These are phyloP conservation scores for Manduca sexta DNA, from an alignment of 1,140 invertebrate genomes.

Conservation along the genomic window DNA sequence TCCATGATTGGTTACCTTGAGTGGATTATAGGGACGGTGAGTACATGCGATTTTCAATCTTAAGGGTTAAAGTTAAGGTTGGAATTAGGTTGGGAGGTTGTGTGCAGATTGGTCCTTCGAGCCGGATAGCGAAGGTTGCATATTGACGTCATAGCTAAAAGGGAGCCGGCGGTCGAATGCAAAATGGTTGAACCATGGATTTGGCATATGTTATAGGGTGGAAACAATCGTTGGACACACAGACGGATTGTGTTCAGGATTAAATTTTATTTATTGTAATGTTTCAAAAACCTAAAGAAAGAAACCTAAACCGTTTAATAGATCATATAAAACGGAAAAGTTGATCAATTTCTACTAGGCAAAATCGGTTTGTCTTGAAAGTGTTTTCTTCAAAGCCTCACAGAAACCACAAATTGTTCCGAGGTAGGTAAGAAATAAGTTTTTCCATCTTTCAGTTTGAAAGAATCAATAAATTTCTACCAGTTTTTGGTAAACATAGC, in stretches of 20 bases:
- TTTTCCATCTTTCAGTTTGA: no score
- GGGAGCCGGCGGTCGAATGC: slow-evolving; percentile 65
- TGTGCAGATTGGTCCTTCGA: slow-evolving; percentile 23
- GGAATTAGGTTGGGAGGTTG: slow-evolving; percentile 4
- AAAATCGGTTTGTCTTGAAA: no score
- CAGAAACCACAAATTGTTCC: no score
- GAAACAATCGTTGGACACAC: slow-evolving; percentile 50
- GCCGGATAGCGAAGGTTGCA: slow-evolving; percentile 28
- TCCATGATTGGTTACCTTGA: slow-evolving; percentile 13
- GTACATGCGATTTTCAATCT: slow-evolving; percentile 3
- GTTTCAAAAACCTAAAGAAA: background rate
- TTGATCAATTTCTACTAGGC: no score
- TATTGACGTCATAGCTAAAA: slow-evolving; percentile 65
- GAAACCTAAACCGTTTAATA: no score
- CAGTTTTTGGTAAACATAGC: no score
- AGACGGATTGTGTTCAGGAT: slow-evolving; percentile 1
- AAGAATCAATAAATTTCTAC: no score
- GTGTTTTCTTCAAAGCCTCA: no score
- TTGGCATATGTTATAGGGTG: slow-evolving; percentile 69
- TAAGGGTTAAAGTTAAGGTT: slow-evolving; percentile 4
- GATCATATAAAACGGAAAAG: no score
- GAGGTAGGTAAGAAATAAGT: no score
- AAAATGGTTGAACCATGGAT: slow-evolving; percentile 69
- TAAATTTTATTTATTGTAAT: background rate
- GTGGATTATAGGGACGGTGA: slow-evolving; percentile 10